A percentile compares a stretch with the other conserved stretches of the same genome.
Conservation (phyloP, 2,888 invertebrate genomes). For the Drosophila falleni region DNA sequence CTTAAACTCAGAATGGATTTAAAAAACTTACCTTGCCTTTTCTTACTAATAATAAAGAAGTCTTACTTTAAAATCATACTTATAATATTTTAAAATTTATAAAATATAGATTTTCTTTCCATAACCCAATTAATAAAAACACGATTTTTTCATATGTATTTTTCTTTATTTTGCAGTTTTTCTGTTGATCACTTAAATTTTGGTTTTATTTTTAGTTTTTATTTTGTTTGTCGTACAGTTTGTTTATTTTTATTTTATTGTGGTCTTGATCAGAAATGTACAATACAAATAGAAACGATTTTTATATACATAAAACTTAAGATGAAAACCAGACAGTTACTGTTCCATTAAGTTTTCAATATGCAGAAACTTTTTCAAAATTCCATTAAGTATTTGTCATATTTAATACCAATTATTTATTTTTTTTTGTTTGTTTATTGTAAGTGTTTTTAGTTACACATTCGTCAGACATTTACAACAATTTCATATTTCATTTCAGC, state of each 20-base stretch:
- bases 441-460: background rate
- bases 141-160: constrained; percentile 46
- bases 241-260: constrained; percentile 17
- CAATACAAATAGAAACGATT: constrained; percentile 70
- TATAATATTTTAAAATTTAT: too few relatives aligned
- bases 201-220: constrained; percentile 11
- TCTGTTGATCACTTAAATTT: constrained; percentile 32
- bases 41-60: background rate
- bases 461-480: background rate
- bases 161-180: constrained; percentile 63
- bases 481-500: background rate
- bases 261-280: constrained; percentile 61
- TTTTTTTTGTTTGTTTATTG: constrained; percentile 1
- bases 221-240: constrained; percentile 11
- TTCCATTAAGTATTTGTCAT: background rate
- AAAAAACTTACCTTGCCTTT: background rate
- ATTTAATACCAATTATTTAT: background rate
- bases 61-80: too few relatives aligned
- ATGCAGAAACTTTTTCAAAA: constrained; percentile 33
- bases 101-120: background rate
- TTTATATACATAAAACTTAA: constrained; percentile 40
- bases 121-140: background rate
- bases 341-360: constrained; percentile 23
- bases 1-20: too few relatives aligned
- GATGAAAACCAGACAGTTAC: constrained; percentile 2